Base-by-base conservation (phyloP, 2,113 vertebrate species). In the Cnemophilus loriae region DNA sequence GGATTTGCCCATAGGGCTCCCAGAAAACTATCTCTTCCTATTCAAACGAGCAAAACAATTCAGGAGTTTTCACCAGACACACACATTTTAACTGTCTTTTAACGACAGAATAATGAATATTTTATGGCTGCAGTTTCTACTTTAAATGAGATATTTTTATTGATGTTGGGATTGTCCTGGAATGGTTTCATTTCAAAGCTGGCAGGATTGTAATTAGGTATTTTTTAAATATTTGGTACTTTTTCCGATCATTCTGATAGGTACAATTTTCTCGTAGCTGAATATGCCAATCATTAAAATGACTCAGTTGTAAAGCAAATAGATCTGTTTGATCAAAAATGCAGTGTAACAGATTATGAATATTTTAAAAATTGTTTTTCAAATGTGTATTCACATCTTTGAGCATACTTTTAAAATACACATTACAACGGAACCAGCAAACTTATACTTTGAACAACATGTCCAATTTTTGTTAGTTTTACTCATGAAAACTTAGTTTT, bases 141-240 rank as follows among this genome's bases (percentile, higher is more conserved):
- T 96, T 79, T 82, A 95, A 85, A 89, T 79, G 46, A 91, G 77
- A 55, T 94, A 19, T 50, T 91, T 87, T 92, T 87, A 80, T 32
- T 57, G 84, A 83, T 87, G 77, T 44, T 78, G 39, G 44, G 67
- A 55, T 63, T 56, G 83, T 59, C 56, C 71, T 90, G 56, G 35
- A 89, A 59, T 16, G 32, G 77, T 84, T 59, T 71, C 9, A 28
- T 42, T 81, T 82, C 87, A 61, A 60, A 91, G 56, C 24, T 47
- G 24, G 39, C 27, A 49, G 68, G 39, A 23, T 71, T 88, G 75
- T 69, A 93, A 95, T 77, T 82, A 93, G 33, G 22, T 81, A 42
- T 82, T 83, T 83, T 50, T 42, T 65, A 44, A 64, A 64, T 64
- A 49, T 59, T 86, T 92, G 33, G 53, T 70, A 27, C 13, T 33